phyloP scores from a whole-genome alignment of 2,888 invertebrate genomes.

The Xanthia togata region DNA sequence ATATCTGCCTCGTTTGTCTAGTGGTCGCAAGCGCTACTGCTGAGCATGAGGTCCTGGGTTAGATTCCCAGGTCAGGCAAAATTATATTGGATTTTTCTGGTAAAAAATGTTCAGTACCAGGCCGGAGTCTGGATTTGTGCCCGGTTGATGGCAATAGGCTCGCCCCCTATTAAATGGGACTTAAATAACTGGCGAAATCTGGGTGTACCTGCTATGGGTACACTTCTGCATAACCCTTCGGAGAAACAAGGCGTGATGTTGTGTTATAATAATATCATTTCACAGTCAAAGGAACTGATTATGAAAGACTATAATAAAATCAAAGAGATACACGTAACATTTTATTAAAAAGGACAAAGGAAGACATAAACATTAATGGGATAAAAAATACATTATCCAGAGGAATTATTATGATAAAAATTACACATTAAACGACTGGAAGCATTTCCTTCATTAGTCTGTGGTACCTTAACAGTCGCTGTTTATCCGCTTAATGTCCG shows the following conservation, averaged over 20 bases:
- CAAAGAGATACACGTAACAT: conserved; percentile 23
- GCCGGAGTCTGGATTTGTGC: no score
- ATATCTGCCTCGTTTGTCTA: neutral
- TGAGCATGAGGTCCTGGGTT: no score
- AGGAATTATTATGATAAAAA: conserved; percentile 57
- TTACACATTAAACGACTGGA: conserved; percentile 58
- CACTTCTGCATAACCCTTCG: no score
- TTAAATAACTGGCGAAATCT: no score
- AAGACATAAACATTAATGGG: conserved; percentile 6
- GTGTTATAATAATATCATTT: neutral
- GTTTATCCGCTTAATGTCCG: conserved; percentile 77
- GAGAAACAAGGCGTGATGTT: no score
- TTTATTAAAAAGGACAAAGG: conserved; percentile 13
- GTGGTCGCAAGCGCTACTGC: no score
- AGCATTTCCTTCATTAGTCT: conserved; percentile 76
- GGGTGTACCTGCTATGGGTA: no score
- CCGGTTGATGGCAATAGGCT: no score
- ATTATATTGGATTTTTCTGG: no score
- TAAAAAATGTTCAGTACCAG: no score
- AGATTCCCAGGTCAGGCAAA: no score
- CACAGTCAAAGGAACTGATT: conserved; percentile 7
- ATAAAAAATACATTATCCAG: conserved; percentile 27
- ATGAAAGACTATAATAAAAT: conserved; percentile 3
- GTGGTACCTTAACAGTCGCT: conserved; percentile 64
- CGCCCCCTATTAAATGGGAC: no score